Conservation (phyloP, 2,888 invertebrate genomes). For the Phrixothrix hirtus region DNA sequence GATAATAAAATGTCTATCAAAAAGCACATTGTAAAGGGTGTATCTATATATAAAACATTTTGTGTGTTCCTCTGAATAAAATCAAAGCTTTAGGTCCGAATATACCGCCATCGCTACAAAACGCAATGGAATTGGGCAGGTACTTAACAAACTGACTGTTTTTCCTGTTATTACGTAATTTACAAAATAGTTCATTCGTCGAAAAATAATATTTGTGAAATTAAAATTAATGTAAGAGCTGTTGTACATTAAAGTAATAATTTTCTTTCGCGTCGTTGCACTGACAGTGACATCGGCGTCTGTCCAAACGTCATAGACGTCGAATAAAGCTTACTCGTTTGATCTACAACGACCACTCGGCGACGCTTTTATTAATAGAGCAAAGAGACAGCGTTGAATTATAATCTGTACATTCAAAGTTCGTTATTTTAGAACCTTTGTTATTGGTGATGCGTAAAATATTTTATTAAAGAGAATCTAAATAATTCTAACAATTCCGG, state of each 20-base stretch:
- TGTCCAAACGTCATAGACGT: conserved; percentile 11
- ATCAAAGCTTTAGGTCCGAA: neutral
- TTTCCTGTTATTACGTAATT: no score
- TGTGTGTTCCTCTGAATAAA: neutral
- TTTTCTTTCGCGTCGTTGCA: conserved; percentile 6
- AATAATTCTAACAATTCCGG: no score
- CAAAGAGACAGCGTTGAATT: conserved; percentile 14
- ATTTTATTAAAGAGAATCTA: neutral
- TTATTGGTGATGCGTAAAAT: neutral
- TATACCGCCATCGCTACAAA: no score
- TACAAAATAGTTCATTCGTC: no score
- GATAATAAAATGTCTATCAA: neutral
- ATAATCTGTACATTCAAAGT: conserved; percentile 6
- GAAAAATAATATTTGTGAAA: no score
- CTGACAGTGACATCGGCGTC: conserved; percentile 8
- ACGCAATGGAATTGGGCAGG: no score
- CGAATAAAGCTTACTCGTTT: conserved; percentile 12
- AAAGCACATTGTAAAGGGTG: neutral
- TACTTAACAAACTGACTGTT: no score
- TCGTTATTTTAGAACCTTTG: conserved; percentile 2
- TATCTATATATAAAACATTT: neutral
- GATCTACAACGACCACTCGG: conserved; percentile 8
- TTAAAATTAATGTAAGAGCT: no score
- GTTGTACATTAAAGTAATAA: no score
- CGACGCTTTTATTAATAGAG: conserved; percentile 19